Evolutionary conservation across 2,113 vertebrate species (phyloP).

Genomic region (Raphicerus campestris): DNA sequence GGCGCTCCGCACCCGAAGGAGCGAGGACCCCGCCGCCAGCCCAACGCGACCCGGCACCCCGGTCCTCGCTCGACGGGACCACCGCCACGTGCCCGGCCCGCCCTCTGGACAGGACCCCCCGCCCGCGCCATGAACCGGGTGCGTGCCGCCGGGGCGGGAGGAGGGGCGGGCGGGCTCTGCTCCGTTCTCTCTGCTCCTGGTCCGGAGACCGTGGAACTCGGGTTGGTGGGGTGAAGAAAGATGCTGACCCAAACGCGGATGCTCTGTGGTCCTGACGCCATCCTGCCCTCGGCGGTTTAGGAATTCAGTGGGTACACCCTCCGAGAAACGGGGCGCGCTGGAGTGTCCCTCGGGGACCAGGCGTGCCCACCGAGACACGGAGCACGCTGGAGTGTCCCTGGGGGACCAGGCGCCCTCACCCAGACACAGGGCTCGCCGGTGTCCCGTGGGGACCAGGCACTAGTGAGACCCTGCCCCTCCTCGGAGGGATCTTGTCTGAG

Average conservation of each 20-base stretch:
- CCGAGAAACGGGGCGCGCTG: neutral
- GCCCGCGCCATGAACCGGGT: no score
- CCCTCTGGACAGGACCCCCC: no score
- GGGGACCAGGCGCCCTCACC: neutral
- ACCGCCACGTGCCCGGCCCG: no score
- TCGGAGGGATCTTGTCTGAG: neutral
- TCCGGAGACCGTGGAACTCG: neutral
- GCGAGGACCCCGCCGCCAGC: no score
- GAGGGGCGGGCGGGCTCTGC: neutral
- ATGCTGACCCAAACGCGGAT: neutral
- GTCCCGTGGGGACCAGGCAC: neutral
- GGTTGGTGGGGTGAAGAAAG: neutral
- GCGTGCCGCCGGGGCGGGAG: neutral
- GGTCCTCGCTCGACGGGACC: no score
- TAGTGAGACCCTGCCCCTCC: neutral
- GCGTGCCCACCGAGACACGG: neutral
- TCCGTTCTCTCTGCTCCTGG: neutral
- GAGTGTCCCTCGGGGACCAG: neutral
- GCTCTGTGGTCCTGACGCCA: neutral
- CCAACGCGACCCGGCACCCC: no score
- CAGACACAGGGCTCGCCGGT: neutral
- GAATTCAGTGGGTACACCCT: neutral
- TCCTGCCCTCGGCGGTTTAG: neutral
- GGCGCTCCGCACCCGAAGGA: no score
- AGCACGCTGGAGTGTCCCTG: neutral